These are phyloP conservation scores for Hedya salicella DNA, from an alignment of 2,888 invertebrate species.

Conservation along the genomic window DNA sequence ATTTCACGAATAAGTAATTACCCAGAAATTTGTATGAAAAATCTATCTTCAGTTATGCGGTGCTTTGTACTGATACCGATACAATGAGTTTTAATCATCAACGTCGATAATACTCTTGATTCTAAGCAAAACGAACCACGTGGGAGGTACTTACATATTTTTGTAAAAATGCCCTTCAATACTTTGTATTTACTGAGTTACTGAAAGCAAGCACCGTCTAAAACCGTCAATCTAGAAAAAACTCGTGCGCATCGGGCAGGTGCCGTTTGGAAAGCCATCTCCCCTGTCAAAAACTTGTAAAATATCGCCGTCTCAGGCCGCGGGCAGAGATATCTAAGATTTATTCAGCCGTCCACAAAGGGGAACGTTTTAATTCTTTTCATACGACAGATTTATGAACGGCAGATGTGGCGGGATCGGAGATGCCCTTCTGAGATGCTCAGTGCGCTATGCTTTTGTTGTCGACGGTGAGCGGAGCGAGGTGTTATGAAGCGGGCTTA, in stretches of 20 bases:
- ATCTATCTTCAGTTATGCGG: no score
- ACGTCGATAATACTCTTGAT: no score
- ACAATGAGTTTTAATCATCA: no score
- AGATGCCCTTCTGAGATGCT: conserved; percentile 28
- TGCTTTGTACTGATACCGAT: no score
- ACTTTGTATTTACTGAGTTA: not conserved
- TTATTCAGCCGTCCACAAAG: conserved; percentile 82
- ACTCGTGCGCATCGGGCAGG: conserved; percentile 32
- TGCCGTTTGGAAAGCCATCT: conserved; percentile 72
- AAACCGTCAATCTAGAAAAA: conserved; percentile 34
- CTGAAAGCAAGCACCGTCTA: not conserved
- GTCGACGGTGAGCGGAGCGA: not conserved
- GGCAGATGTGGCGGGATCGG: conserved; percentile 73
- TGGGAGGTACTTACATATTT: no score
- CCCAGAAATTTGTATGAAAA: no score
- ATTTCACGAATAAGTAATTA: no score
- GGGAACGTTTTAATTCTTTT: conserved; percentile 84
- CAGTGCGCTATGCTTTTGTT: conserved; percentile 34
- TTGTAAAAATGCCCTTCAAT: no score
- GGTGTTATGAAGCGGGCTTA: not conserved
- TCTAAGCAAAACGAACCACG: no score
- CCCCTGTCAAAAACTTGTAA: conserved; percentile 82
- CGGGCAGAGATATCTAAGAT: conserved; percentile 60
- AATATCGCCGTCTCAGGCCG: conserved; percentile 73
- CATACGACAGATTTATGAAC: conserved; percentile 83